Evolutionary conservation across 2,797 vertebrate genomes (phyloP).

Genomic region (Echiichthys vipera): DNA sequence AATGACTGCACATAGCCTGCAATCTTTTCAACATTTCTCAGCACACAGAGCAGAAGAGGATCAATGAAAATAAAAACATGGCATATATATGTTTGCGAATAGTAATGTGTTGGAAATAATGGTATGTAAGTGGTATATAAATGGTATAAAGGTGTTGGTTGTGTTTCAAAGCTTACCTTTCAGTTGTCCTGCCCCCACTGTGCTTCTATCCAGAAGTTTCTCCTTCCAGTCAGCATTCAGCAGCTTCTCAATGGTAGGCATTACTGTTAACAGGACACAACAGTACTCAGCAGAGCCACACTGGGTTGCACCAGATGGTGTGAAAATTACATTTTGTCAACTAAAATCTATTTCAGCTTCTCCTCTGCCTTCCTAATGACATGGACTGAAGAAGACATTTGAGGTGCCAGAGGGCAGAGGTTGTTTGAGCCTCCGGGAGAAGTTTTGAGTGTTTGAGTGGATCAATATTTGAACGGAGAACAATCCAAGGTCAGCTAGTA

Average conservation of each 20-base stretch:
- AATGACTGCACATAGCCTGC: neutral
- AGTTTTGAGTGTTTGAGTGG: constrained; percentile 76
- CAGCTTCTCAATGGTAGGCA: constrained; percentile 96
- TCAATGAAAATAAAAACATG: neutral
- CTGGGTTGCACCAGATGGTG: constrained; percentile 20
- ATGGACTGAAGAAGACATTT: constrained; percentile 65
- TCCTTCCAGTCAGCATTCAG: constrained; percentile 94
- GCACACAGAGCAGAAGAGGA: neutral
- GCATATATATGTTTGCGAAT: neutral
- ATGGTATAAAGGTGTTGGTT: constrained; percentile 3
- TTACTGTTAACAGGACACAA: constrained; percentile 84
- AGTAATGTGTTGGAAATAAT: neutral
- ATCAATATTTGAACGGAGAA: constrained; percentile 77
- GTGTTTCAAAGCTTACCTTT: constrained; percentile 86
- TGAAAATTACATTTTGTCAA: constrained; percentile 55
- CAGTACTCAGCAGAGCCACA: constrained; percentile 55
- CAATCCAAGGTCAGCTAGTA: constrained; percentile 71
- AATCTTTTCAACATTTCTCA: neutral
- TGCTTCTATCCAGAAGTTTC: constrained; percentile 88
- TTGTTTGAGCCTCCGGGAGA: constrained; percentile 69
- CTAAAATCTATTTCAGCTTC: constrained; percentile 60
- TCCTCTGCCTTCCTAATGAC: constrained; percentile 62
- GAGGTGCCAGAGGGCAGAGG: constrained; percentile 61
- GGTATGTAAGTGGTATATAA: neutral
- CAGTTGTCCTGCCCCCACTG: constrained; percentile 86